Evolutionary conservation across 2,888 invertebrate genomes (phyloP).

Genomic region (Allygus modestus): DNA sequence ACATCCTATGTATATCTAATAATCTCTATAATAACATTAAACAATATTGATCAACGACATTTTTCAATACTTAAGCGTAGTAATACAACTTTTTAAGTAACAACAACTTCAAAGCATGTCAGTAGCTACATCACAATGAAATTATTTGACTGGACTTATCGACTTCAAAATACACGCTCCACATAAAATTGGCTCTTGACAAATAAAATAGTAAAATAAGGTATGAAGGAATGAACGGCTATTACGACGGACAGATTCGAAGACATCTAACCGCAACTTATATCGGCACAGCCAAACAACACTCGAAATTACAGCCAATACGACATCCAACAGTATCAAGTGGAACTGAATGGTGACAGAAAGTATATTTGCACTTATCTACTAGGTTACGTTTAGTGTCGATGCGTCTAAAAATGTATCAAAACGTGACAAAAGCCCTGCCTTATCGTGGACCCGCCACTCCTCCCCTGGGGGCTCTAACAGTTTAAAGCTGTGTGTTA

Average conservation of each 20-base stretch:
- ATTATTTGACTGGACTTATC: not conserved
- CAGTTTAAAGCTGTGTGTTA: conserved; percentile 68
- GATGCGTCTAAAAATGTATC: conserved; percentile 48
- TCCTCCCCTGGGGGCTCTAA: conserved; percentile 47
- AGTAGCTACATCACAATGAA: not conserved
- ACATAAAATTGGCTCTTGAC: not conserved
- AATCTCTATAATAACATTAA: not conserved
- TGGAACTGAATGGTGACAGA: not conserved
- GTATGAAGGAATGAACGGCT: not conserved
- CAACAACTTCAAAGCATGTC: not conserved
- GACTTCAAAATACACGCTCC: not conserved
- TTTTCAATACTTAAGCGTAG: not conserved
- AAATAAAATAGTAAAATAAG: not conserved
- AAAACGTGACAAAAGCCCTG: conserved; percentile 24
- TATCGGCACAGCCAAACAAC: conserved; percentile 1
- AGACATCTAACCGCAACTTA: not conserved
- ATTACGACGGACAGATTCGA: not conserved
- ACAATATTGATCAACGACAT: not conserved
- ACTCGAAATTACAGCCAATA: not conserved
- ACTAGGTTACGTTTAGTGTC: conserved; percentile 28
- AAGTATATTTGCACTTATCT: conserved; percentile 26
- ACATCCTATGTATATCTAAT: not conserved
- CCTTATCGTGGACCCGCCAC: conserved; percentile 27
- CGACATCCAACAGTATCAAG: not conserved
- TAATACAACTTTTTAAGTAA: not conserved